Evolutionary conservation across 2,797 vertebrate genomes (phyloP).

Genomic region (Mus spretus): DNA sequence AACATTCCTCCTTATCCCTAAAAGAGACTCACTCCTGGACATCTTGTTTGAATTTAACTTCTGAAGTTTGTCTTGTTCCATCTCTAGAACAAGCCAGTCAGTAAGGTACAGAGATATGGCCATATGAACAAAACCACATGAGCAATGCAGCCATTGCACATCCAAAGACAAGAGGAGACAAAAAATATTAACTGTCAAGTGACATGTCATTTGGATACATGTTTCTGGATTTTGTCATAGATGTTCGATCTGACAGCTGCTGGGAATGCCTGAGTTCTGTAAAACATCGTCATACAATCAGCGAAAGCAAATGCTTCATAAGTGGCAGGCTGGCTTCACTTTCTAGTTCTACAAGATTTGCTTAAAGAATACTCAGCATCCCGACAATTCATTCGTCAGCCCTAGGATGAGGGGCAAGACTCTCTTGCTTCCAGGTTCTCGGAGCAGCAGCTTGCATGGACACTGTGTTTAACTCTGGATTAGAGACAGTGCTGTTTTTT

Average conservation of each 20-base stretch:
- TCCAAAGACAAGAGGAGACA: conserved; percentile 84
- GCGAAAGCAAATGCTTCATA: conserved; percentile 26
- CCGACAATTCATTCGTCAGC: neutral
- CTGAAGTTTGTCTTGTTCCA: conserved; percentile 88
- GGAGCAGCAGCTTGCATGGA: conserved; percentile 4
- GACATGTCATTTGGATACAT: conserved; percentile 87
- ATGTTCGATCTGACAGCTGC: conserved; percentile 84
- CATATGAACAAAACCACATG: conserved; percentile 89
- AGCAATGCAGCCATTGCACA: conserved; percentile 80
- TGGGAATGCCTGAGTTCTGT: conserved; percentile 61
- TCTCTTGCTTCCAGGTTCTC: conserved; percentile 12
- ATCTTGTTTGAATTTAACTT: conserved; percentile 90
- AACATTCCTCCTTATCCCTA: conserved; percentile 85
- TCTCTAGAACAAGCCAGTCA: conserved; percentile 87
- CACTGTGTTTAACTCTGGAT: conserved; percentile 16
- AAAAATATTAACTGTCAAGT: conserved; percentile 87
- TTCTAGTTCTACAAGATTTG: conserved; percentile 11
- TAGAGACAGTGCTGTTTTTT: conserved; percentile 44
- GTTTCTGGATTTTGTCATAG: conserved; percentile 86
- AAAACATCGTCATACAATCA: conserved; percentile 42
- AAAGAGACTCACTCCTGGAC: conserved; percentile 86
- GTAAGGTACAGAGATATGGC: conserved; percentile 84
- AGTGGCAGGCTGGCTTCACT: neutral
- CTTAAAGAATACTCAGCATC: neutral
- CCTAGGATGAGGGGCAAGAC: neutral